Conservation (phyloP, 1,140 invertebrate species). For the Prorops nasuta region DNA sequence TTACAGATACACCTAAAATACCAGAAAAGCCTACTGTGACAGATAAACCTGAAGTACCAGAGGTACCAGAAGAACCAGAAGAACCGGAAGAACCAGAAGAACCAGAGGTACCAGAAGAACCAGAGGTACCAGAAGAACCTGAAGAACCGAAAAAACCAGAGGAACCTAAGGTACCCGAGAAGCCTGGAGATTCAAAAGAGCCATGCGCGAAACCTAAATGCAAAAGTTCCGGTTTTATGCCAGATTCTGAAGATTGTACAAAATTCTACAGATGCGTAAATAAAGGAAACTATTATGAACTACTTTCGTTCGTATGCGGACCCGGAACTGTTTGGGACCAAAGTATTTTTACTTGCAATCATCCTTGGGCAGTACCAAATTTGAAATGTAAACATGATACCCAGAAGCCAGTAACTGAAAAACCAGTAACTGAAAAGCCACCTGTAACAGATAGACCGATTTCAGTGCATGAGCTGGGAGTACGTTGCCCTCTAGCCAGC, state of each 20-base stretch:
- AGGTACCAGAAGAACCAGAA: too few relatives aligned
- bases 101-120: too few relatives aligned
- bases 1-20: too few relatives aligned
- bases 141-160: too few relatives aligned
- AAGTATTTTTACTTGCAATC: conserved; percentile 62
- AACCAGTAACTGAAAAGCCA: neutral
- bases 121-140: too few relatives aligned
- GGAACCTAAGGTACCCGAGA: too few relatives aligned
- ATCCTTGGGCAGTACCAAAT: conserved; percentile 51
- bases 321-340: conserved; percentile 68
- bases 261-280: conserved; percentile 72
- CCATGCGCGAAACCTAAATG: neutral
- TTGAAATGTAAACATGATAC: conserved; percentile 6
- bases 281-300: conserved; percentile 55
- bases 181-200: neutral
- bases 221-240: conserved; percentile 21
- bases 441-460: neutral
- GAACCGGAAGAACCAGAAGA: too few relatives aligned
- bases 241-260: conserved; percentile 64
- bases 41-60: too few relatives aligned
- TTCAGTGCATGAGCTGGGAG: neutral
- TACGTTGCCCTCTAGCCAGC: conserved; percentile 6
- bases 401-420: neutral
- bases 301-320: conserved; percentile 65
- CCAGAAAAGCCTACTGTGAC: too few relatives aligned